Evolutionary conservation across 2,888 invertebrate genomes (phyloP).

Genomic region (Polydrusus tereticollis): DNA sequence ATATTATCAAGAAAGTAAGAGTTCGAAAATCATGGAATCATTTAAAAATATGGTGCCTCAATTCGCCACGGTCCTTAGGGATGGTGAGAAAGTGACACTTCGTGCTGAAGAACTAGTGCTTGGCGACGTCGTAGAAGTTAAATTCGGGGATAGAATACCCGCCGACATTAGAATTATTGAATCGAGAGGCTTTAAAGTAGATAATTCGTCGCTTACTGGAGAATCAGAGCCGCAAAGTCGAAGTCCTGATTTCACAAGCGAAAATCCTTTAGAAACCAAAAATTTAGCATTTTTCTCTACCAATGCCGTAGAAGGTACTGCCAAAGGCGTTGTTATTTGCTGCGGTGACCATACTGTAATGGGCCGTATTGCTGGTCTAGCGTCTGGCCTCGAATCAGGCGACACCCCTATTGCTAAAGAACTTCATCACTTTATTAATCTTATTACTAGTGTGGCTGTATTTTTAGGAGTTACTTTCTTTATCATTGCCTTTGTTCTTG

Average conservation of each 20-base stretch:
- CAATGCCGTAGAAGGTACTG: slow-evolving; percentile 93
- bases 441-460: slow-evolving; percentile 96
- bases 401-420: slow-evolving; percentile 99
- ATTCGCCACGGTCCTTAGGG: slow-evolving; percentile 94
- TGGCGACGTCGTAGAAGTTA: slow-evolving; percentile 98
- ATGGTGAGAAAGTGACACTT: slow-evolving; percentile 92
- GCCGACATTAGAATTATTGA: slow-evolving; percentile 97
- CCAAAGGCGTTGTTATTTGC: slow-evolving; percentile 93
- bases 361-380: slow-evolving; percentile 95
- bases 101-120: slow-evolving; percentile 95
- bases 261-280: slow-evolving; percentile 95
- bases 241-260: slow-evolving; percentile 90
- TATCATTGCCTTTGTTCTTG: slow-evolving; percentile 96
- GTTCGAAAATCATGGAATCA: slow-evolving; percentile 98
- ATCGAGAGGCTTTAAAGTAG: slow-evolving; percentile 95
- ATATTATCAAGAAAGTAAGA: slow-evolving; percentile 99
- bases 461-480: slow-evolving; percentile 98
- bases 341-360: slow-evolving; percentile 97
- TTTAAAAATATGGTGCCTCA: slow-evolving; percentile 99
- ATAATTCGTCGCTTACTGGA: slow-evolving; percentile 95
- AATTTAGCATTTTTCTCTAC: slow-evolving; percentile 97
- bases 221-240: slow-evolving; percentile 97
- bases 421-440: slow-evolving; percentile 98
- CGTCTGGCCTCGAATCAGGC: slow-evolving; percentile 93
- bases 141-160: slow-evolving; percentile 98